These are phyloP conservation scores for Vipera latastei DNA, from an alignment of 2,797 vertebrate genomes.

Conservation along the genomic window DNA sequence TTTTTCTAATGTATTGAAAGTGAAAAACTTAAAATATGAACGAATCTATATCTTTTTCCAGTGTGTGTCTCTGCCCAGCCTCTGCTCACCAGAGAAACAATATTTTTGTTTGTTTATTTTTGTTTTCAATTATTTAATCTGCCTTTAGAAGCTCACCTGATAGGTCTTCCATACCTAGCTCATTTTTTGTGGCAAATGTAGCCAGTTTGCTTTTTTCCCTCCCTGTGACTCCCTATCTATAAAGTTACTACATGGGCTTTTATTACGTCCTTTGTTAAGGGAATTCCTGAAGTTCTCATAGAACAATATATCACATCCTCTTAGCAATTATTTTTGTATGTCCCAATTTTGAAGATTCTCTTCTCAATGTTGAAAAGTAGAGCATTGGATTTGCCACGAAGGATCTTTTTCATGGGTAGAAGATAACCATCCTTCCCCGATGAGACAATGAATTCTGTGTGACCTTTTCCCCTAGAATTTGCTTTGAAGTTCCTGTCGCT, in stretches of 20 bases:
- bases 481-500: neutral
- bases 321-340: neutral
- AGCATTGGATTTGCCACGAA: neutral
- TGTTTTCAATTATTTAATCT: too few species aligned
- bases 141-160: too few species aligned
- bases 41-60: too few species aligned
- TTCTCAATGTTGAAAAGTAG: neutral
- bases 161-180: neutral
- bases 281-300: neutral
- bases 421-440: neutral
- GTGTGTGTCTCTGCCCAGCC: too few species aligned
- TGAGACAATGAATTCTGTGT: neutral
- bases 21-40: too few species aligned
- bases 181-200: neutral
- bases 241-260: neutral
- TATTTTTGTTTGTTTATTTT: too few species aligned
- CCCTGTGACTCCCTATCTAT: neutral
- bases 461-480: neutral
- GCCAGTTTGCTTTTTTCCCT: neutral
- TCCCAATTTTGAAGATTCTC: neutral
- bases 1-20: too few species aligned
- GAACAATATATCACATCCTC: neutral
- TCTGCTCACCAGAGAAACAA: too few species aligned
- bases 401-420: neutral
- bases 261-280: neutral